Percentiles rank a stretch among this genome's conserved stretches.
These are phyloP conservation scores for Mythimna loreyi DNA, from an alignment of 2,888 invertebrate genomes.

Conservation along the genomic window DNA sequence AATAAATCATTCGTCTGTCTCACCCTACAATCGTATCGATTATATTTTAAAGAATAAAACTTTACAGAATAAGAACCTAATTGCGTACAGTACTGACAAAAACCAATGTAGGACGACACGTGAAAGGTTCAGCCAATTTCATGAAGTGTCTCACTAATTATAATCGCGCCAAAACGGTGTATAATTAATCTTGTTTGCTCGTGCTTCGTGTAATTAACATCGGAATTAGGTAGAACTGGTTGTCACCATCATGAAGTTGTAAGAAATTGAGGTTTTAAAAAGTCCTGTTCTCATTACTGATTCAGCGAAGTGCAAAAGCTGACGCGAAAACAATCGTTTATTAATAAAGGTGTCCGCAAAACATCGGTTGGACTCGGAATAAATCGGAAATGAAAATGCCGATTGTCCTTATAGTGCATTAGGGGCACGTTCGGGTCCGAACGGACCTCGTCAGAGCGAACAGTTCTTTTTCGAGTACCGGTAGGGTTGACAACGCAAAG, in stretches of 20 bases:
- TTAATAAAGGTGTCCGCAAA: constrained; percentile 80
- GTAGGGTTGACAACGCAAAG: constrained; percentile 49
- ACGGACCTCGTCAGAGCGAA: constrained; percentile 60
- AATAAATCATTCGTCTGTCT: constrained; percentile 86
- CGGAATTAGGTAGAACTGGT: constrained; percentile 84
- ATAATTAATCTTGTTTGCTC: constrained; percentile 85
- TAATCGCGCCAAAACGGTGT: constrained; percentile 70
- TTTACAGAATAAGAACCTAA: constrained; percentile 81
- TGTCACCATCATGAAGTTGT: constrained; percentile 69
- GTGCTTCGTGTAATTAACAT: constrained; percentile 80
- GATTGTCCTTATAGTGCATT: constrained; percentile 78
- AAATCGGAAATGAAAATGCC: constrained; percentile 76
- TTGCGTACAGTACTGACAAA: constrained; percentile 71
- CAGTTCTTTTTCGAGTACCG: constrained; percentile 65
- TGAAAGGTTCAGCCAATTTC: constrained; percentile 63
- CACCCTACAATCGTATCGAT: constrained; percentile 85
- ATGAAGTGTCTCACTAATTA: constrained; percentile 75
- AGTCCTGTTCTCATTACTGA: constrained; percentile 80
- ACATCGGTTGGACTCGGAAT: constrained; percentile 72
- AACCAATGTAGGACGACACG: constrained; percentile 55
- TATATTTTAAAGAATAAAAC: constrained; percentile 80
- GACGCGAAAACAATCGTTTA: constrained; percentile 86
- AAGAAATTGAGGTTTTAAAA: constrained; percentile 77
- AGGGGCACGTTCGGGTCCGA: constrained; percentile 73
- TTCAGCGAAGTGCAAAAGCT: constrained; percentile 88